phyloP scores from a whole-genome alignment of 2,113 vertebrate genomes.

The Puffinus mauretanicus region DNA sequence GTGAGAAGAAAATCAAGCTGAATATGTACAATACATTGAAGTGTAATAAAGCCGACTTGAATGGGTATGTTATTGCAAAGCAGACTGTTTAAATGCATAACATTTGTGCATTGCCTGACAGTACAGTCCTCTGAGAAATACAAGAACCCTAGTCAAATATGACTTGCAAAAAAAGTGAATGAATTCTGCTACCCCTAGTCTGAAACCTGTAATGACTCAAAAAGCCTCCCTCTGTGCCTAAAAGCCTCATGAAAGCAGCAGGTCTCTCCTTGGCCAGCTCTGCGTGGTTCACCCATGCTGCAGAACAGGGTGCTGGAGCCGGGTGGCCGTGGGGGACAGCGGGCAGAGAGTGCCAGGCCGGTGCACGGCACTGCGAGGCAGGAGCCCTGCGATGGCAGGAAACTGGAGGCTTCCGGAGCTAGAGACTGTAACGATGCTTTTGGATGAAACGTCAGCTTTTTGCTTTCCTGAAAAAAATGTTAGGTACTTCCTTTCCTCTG shows the following conservation, averaged over 20 bases:
- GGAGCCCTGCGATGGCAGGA: background rate
- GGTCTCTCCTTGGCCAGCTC: background rate
- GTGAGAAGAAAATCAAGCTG: background rate
- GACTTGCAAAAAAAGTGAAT: background rate
- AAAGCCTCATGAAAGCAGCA: background rate
- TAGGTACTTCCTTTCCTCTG: background rate
- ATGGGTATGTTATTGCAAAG: background rate
- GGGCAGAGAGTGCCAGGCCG: fast-evolving
- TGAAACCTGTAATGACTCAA: background rate
- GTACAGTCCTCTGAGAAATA: background rate
- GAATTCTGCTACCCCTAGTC: background rate
- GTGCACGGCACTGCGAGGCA: fast-evolving
- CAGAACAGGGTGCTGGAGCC: fast-evolving
- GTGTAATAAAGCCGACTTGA: background rate
- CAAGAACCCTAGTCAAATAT: background rate
- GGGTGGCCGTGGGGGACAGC: fast-evolving
- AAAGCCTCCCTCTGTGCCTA: too few species aligned
- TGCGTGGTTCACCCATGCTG: background rate
- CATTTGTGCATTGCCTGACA: background rate
- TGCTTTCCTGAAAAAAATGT: background rate
- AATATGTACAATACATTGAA: background rate
- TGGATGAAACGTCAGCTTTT: background rate
- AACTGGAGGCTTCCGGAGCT: background rate
- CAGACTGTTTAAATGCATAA: background rate
- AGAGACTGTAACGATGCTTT: fast-evolving